Percentiles rank a stretch among this genome's conserved stretches.
Conservation (phyloP, 2,888 invertebrate species). For the Synergus itoensis region DNA sequence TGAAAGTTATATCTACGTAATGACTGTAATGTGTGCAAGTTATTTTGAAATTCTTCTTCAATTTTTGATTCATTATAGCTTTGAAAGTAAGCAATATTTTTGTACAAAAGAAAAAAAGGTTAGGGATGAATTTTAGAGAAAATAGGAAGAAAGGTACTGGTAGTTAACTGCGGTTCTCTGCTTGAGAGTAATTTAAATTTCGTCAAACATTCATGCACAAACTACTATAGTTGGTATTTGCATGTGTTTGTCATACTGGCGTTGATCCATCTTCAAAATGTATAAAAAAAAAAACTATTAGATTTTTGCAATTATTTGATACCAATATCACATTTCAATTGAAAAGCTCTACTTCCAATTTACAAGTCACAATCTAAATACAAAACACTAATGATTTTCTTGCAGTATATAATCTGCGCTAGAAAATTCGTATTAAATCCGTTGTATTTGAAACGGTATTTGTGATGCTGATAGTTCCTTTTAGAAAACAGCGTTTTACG, state of each 20-base stretch:
- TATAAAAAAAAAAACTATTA: no score
- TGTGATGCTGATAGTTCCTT: not conserved
- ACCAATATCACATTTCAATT: not conserved
- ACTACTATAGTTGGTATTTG: not conserved
- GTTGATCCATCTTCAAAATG: no score
- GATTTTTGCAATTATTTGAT: no score
- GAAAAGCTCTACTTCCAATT: not conserved
- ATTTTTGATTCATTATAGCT: no score
- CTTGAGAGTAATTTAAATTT: constrained; percentile 1
- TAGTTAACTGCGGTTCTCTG: not conserved
- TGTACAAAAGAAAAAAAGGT: not conserved
- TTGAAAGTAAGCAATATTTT: not conserved
- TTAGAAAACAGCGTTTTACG: not conserved
- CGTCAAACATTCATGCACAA: not conserved
- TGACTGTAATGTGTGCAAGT: no score
- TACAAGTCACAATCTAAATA: not conserved
- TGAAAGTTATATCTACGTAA: not conserved
- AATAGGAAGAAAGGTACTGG: not conserved
- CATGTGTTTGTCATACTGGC: constrained; percentile 4
- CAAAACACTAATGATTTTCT: not conserved
- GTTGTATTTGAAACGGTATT: not conserved
- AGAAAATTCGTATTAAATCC: constrained; percentile 5
- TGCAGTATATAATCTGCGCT: not conserved
- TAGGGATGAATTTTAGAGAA: not conserved
- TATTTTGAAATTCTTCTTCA: no score